Percentiles rank a stretch among this genome's conserved stretches.
These are phyloP conservation scores for Amphipoea lucens DNA, from an alignment of 2,888 invertebrate species.

Conservation along the genomic window DNA sequence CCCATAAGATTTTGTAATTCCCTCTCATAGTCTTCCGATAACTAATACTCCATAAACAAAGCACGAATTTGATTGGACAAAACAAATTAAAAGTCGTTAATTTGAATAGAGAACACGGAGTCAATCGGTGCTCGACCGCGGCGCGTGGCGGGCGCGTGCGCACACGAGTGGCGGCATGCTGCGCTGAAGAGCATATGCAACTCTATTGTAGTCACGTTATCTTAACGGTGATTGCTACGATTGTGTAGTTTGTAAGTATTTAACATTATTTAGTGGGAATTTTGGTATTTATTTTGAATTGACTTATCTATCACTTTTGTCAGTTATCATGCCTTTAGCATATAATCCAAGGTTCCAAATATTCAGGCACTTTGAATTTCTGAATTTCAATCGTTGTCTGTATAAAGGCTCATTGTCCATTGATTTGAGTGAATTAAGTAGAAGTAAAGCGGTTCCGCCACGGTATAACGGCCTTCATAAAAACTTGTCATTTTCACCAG, in stretches of 20 bases:
- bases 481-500: background rate
- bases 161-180: constrained; percentile 81
- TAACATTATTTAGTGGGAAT: background rate
- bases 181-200: constrained; percentile 86
- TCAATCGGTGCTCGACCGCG: constrained; percentile 70
- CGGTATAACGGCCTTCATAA: background rate
- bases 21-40: background rate
- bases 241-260: constrained; percentile 2
- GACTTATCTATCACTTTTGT: background rate
- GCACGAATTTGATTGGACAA: constrained; percentile 46
- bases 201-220: constrained; percentile 56
- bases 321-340: background rate
- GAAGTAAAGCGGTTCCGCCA: background rate
- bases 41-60: constrained; percentile 33
- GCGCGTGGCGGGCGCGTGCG: constrained; percentile 83
- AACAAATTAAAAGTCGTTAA: constrained; percentile 64
- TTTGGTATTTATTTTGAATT: background rate
- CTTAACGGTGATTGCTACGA: constrained; percentile 40
- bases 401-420: background rate
- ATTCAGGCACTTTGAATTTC: background rate
- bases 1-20: background rate
- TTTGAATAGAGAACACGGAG: constrained; percentile 66
- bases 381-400: background rate
- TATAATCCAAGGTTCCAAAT: background rate
- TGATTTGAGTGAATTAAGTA: background rate